Evolutionary conservation across 1,140 invertebrate genomes (phyloP), one percentile per base, ranked within the genome.

Genomic region (Lasaia peninsularis): DNA sequence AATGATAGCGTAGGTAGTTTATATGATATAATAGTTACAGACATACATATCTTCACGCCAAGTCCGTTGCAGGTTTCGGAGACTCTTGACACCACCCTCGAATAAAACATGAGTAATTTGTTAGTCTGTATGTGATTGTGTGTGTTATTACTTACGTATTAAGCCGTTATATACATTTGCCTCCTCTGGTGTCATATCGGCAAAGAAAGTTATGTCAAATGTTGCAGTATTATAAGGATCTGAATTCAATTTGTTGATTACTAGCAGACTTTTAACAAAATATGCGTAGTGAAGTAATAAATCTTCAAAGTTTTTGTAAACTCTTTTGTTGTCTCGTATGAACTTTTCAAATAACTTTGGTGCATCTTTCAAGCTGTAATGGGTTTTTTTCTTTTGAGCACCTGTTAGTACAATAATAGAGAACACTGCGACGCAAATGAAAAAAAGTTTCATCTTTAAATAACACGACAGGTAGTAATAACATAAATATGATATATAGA

Each of bases 201-300:
- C 35, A 11, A 37, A 16, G 14, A 16, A 16, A 16, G 12, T 37
- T 8, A 37, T 70, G 20, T 62, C 69, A 50, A 52, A 75, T 0
- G 61, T 64, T 1, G 60, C 60, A 12, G 40, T 35, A 1, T 28
- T 3, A 34, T 56, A 50, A 0, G 50, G 18, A 5, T 7, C 14
- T 7, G 62, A 33, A 34, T 74, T 79, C 44, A 62, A 5, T 28
- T 62, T 54, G 35, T 81, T 81, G 16, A 81, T 75, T 16, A 49
- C 51, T 40, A 65, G 4, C 34, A 81, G 62, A 50, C 59, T 69
- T 1, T 55, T 60, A 2, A 68, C 56, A 48, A 81, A 81, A 2
- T 65, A 58, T 9, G 62, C 12, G 21, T 50, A 50, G 8, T 24
- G 48, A 21, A 50, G 24, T n/a, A 28, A 12, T 24, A 28, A 12